These are phyloP conservation scores for Oenanthe melanoleuca DNA, from an alignment of 2,113 vertebrate species.

Conservation along the genomic window DNA sequence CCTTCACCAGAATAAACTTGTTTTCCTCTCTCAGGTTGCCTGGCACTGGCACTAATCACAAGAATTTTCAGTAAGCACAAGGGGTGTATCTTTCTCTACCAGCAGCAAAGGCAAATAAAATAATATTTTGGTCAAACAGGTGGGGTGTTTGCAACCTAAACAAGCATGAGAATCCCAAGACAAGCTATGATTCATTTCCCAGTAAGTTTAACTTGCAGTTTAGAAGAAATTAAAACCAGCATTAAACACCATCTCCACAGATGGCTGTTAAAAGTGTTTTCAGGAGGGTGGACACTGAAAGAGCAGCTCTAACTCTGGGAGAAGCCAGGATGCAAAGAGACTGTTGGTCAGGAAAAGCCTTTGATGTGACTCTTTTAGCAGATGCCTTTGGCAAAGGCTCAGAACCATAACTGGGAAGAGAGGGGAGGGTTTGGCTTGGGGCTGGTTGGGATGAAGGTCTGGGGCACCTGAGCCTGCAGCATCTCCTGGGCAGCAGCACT, in stretches of 20 bases:
- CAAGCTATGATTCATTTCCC: not conserved
- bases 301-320: not conserved
- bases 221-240: not conserved
- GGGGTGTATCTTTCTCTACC: not conserved
- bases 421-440: not conserved
- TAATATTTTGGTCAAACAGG: not conserved
- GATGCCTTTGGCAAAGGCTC: not conserved
- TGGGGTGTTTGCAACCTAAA: not conserved
- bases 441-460: not conserved
- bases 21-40: not conserved
- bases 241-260: rapidly evolving
- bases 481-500: too few relatives aligned
- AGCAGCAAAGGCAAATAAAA: not conserved
- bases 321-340: not conserved
- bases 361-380: not conserved
- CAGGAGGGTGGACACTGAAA: not conserved
- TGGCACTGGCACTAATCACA: not conserved
- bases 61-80: not conserved
- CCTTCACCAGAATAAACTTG: not conserved
- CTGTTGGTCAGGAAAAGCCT: not conserved
- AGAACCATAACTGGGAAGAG: not conserved
- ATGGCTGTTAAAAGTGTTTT: not conserved
- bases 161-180: not conserved
- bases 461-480: not conserved
- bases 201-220: not conserved